phyloP scores from a whole-genome alignment of 2,113 vertebrate species.

The Nesospiza acunhae region DNA sequence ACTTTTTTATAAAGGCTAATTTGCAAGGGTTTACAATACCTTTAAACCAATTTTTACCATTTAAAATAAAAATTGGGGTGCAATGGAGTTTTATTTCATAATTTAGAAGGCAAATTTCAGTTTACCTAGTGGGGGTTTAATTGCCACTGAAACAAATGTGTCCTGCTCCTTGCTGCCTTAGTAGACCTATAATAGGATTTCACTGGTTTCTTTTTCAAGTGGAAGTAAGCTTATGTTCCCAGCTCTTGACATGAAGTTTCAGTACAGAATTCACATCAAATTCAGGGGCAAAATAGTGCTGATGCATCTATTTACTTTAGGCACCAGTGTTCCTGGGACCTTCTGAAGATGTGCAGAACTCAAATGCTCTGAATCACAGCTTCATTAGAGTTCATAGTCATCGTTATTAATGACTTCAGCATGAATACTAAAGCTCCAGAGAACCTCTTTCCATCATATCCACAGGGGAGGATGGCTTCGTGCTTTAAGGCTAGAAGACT shows the following conservation, averaged over 20 bases:
- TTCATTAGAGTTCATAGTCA: background rate
- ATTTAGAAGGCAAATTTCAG: background rate
- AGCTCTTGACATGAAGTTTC: background rate
- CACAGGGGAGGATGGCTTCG: background rate
- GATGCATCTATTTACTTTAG: background rate
- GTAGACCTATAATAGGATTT: background rate
- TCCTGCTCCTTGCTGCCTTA: background rate
- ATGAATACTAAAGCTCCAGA: background rate
- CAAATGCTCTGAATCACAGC: background rate
- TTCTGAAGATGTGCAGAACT: background rate
- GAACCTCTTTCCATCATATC: background rate
- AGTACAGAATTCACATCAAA: background rate
- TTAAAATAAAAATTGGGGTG: background rate
- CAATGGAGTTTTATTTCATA: background rate
- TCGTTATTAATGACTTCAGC: background rate
- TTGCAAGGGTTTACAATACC: background rate
- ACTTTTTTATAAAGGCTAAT: background rate
- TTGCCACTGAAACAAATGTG: background rate
- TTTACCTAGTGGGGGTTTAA: background rate
- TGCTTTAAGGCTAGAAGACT: background rate
- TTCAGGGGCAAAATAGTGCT: background rate
- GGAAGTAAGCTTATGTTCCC: background rate
- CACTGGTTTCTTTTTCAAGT: background rate
- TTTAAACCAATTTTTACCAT: background rate
- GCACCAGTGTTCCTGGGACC: background rate